phyloP scores from a whole-genome alignment of 92 coral and sea anemone genomes.

The Palythoa grandis region DNA sequence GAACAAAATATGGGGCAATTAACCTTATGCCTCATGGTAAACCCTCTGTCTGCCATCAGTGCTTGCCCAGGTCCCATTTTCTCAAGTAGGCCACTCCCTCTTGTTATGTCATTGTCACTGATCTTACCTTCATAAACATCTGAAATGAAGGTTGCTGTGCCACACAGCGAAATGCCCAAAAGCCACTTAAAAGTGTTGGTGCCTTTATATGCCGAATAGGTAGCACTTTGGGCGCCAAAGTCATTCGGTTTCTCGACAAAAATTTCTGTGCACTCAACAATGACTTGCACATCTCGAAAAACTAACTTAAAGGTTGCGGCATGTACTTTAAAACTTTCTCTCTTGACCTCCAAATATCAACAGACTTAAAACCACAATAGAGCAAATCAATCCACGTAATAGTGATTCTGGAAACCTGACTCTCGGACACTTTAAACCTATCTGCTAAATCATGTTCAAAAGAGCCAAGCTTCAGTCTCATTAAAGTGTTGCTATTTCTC shows the following conservation, averaged over 20 bases:
- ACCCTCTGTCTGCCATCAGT: constrained; percentile 16
- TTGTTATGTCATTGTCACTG: constrained; percentile 59
- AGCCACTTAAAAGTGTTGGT: too few relatives aligned
- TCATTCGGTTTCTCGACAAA: too few relatives aligned
- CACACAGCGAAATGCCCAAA: constrained; percentile 30
- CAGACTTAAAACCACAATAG: too few relatives aligned
- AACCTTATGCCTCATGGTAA: constrained; percentile 1
- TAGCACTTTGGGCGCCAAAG: too few relatives aligned
- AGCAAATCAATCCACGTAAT: too few relatives aligned
- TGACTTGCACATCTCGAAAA: constrained; percentile 10
- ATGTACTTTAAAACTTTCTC: too few relatives aligned
- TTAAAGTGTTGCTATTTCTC: not conserved
- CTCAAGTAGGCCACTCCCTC: constrained; percentile 8
- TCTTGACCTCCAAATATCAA: too few relatives aligned
- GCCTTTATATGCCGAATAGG: too few relatives aligned
- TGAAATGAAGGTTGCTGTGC: constrained; percentile 58
- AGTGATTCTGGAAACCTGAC: constrained; percentile 18
- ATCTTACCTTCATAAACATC: constrained; percentile 65
- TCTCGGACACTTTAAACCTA: not conserved
- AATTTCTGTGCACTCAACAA: too few relatives aligned
- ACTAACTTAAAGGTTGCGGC: too few relatives aligned
- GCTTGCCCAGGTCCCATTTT: constrained; percentile 21
- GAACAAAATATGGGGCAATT: constrained; percentile 10
- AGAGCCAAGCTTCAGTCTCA: constrained; percentile 21
- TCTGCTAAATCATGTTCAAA: constrained; percentile 21